Conservation (phyloP, 2,113 vertebrate genomes). For the Myiagra hebetior region DNA sequence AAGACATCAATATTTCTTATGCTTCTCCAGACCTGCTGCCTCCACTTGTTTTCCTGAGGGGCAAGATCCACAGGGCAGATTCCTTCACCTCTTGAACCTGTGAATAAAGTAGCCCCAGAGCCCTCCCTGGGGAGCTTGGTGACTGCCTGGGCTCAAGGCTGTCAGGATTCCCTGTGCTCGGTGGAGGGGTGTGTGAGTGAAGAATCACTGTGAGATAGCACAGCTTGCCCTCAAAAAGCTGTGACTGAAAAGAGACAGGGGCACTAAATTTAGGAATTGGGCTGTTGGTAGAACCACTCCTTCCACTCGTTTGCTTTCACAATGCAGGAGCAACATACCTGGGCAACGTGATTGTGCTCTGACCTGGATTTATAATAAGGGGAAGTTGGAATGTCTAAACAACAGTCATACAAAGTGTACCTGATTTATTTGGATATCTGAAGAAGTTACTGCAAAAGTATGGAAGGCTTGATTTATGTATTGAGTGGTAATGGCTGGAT, state of each 20-base stretch:
- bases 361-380: neutral
- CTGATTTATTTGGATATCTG: neutral
- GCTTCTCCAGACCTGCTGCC: neutral
- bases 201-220: constrained; percentile 8
- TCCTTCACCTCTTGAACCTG: neutral
- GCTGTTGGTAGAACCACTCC: neutral
- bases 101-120: neutral
- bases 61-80: neutral
- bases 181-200: neutral
- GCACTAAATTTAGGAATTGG: constrained; percentile 47
- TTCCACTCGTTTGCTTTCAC: neutral
- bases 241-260: constrained; percentile 44
- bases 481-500: neutral
- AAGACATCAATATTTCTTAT: neutral
- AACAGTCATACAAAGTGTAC: neutral
- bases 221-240: constrained; percentile 39
- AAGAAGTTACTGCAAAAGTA: neutral
- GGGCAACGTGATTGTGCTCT: neutral
- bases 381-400: neutral
- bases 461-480: neutral
- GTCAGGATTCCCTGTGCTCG: neutral
- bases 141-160: neutral
- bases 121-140: neutral
- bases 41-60: neutral
- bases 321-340: neutral